Evolutionary conservation across 2,797 vertebrate species (phyloP).

Genomic region (Semaprochilodus insignis): DNA sequence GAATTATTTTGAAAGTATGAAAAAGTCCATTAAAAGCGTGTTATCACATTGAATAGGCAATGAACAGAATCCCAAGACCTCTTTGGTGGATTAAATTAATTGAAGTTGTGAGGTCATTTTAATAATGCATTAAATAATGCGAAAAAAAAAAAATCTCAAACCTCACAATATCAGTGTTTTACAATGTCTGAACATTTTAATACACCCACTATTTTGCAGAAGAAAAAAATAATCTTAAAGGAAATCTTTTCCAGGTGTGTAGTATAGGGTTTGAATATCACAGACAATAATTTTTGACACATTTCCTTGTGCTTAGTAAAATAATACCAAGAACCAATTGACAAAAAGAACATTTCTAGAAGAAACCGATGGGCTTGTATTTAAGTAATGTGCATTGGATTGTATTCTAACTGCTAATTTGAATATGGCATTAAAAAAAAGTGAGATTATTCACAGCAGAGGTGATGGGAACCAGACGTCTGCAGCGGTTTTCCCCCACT

Average conservation of each 20-base stretch:
- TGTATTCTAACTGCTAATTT: not conserved
- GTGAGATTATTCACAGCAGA: too few species aligned
- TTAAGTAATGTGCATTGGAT: not conserved
- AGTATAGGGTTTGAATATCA: not conserved
- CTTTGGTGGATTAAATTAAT: conserved; percentile 41
- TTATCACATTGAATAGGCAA: conserved; percentile 49
- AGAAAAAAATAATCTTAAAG: not conserved
- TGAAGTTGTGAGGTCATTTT: conserved; percentile 34
- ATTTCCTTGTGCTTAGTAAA: not conserved
- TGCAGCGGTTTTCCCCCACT: too few species aligned
- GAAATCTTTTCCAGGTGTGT: not conserved
- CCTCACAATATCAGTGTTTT: too few species aligned
- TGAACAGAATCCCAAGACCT: conserved; percentile 23
- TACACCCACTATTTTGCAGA: not conserved
- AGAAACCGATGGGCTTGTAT: too few species aligned
- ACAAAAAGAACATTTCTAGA: not conserved
- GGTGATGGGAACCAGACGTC: too few species aligned
- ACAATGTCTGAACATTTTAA: not conserved
- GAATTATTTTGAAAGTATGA: conserved; percentile 49
- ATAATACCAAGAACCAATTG: not conserved
- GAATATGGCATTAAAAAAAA: too few species aligned
- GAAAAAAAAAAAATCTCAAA: too few species aligned
- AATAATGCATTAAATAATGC: conserved; percentile 16
- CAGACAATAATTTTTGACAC: not conserved
- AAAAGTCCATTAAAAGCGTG: conserved; percentile 50